Conservation (phyloP, 2,797 vertebrate genomes). For the Acanthiza pusilla region DNA sequence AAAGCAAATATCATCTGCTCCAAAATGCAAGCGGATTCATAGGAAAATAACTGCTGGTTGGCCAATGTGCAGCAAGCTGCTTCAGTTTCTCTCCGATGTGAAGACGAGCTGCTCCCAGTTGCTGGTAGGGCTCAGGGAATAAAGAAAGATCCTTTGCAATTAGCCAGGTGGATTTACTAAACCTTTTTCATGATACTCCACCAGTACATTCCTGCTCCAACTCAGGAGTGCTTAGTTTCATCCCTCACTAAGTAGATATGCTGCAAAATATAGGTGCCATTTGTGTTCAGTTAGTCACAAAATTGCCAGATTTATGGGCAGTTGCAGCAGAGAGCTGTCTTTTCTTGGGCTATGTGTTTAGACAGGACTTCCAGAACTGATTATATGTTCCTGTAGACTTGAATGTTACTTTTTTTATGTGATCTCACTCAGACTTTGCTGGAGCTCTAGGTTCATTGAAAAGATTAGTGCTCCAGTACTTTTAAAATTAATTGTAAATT, state of each 20-base stretch:
- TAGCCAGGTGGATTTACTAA: not conserved
- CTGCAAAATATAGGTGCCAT: not conserved
- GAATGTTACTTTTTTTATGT: not conserved
- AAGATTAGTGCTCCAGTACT: not conserved
- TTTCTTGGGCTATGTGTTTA: not conserved
- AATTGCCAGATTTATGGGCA: not conserved
- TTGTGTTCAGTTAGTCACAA: not conserved
- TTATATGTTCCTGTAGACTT: not conserved
- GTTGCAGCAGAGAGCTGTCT: not conserved
- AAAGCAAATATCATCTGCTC: not conserved
- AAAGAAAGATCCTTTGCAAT: not conserved
- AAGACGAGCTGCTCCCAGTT: not conserved
- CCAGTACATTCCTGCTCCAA: not conserved
- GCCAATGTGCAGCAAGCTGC: not conserved
- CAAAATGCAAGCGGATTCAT: not conserved
- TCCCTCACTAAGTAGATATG: not conserved
- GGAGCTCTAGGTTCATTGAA: not conserved
- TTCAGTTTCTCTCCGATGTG: fast-evolving
- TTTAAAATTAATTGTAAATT: not conserved
- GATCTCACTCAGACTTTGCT: not conserved
- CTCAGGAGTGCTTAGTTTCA: not conserved
- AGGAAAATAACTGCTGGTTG: not conserved
- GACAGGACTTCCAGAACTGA: not conserved
- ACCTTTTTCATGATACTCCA: not conserved
- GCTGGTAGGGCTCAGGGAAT: not conserved